Conservation (phyloP, 2,888 invertebrate species). For the Apoderus coryli region DNA sequence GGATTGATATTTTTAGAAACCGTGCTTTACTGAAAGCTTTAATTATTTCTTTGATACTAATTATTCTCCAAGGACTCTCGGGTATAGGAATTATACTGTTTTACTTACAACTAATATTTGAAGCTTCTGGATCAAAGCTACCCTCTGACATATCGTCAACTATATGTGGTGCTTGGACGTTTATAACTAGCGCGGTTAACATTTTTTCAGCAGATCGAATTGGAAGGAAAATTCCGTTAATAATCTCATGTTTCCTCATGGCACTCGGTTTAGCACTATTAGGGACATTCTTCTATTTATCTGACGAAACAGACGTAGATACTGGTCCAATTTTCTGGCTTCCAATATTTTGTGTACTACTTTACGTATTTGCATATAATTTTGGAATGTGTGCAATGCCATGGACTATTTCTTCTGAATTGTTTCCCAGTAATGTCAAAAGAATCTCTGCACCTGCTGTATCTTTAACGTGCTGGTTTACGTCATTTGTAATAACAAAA, state of each 20-base stretch:
- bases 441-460: slow-evolving; percentile 57
- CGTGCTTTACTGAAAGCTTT: slow-evolving; percentile 58
- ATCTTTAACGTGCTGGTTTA: slow-evolving; percentile 56
- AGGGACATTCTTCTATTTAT: slow-evolving; percentile 26
- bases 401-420: slow-evolving; percentile 68
- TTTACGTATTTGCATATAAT: slow-evolving; percentile 47
- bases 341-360: slow-evolving; percentile 52
- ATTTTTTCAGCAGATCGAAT: slow-evolving; percentile 61
- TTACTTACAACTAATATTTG: slow-evolving; percentile 2
- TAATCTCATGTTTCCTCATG: slow-evolving; percentile 51
- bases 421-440: slow-evolving; percentile 63
- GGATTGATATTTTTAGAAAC: slow-evolving; percentile 33
- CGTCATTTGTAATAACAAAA: slow-evolving; percentile 59
- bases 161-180: slow-evolving; percentile 53
- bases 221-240: slow-evolving; percentile 54
- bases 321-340: slow-evolving; percentile 44
- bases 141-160: slow-evolving; percentile 24
- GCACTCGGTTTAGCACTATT: slow-evolving; percentile 43
- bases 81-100: slow-evolving; percentile 54
- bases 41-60: slow-evolving; percentile 54
- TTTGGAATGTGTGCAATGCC: slow-evolving; percentile 37
- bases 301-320: slow-evolving; percentile 41
- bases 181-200: slow-evolving; percentile 52
- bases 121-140: neutral
- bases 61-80: slow-evolving; percentile 67